Base-by-base conservation (phyloP, 2,888 invertebrate species). In the Euproctis similis region DNA sequence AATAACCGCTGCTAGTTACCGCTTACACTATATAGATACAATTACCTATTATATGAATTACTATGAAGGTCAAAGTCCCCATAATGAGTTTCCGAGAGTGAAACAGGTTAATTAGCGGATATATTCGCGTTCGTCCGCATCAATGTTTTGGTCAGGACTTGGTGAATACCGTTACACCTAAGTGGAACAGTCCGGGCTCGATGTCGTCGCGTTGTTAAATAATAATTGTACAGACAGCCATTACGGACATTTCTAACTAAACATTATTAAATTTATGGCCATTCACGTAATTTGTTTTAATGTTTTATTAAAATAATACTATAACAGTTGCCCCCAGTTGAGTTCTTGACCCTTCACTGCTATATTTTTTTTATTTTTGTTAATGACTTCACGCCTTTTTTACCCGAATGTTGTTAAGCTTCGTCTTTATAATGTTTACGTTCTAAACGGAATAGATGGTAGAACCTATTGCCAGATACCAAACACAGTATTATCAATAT, bases 21-120 rank as follows among this genome's bases (percentile, higher is more conserved):
- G 39, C 45, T 42, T 42, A 39, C 42, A 36, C 37, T n/a, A n/a
- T n/a, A n/a, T n/a, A n/a, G 34, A 37, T 34, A 35, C 46, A 51
- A 46, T 44, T 41, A 52, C 41, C 25, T 43, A 47, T 51, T 43
- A 42, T 39, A 46, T 50, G 43, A 47, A 58, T 52, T 48, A 42
- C 44, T 47, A 45, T 43, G 50, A 63, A 65, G 63, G 62, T 64
- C 53, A 56, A 61, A 60, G 60, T 50, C 61, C 65, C 52, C 56
- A 39, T 56, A 54, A 53, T 52, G 51, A 47, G 45, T 59, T 56
- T 52, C 59, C 48, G 48, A 53, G 50, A 47, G 50, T 56, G 47
- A 50, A 58, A 55, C 67, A 63, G 61, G 63, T 63, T 71, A 70
- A 68, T 68, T 67, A 59, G 68, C 65, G 63, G 68, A 68, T 61